Conservation (phyloP, 2,113 vertebrate species). For the Ornithorhynchus anatinus region DNA sequence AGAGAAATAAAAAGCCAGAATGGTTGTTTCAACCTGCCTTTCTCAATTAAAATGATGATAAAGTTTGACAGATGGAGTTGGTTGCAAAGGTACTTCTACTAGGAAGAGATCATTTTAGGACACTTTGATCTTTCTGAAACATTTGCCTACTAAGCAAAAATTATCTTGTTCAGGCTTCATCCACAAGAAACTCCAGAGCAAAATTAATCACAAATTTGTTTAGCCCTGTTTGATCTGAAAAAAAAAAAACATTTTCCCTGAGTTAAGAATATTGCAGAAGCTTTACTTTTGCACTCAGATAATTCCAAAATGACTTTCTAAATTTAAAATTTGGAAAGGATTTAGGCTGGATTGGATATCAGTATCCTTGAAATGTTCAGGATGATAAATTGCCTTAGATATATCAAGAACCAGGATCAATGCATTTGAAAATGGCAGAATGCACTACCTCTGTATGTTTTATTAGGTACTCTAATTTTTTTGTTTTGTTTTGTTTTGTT, state of each 20-base stretch:
- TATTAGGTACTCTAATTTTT: no score
- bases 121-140: conserved; percentile 4
- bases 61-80: no score
- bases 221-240: conserved; percentile 8
- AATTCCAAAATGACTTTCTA: not conserved
- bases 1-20: conserved; percentile 5
- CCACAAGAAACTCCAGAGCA: conserved; percentile 25
- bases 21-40: no score
- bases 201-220: conserved; percentile 45
- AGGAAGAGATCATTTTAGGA: conserved; percentile 14
- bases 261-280: not conserved
- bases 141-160: conserved; percentile 25
- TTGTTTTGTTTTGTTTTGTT: no score
- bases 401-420: conserved; percentile 9
- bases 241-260: not conserved
- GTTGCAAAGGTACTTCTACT: not conserved
- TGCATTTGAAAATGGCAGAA: conserved; percentile 1
- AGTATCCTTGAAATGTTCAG: conserved; percentile 14
- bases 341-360: conserved; percentile 16
- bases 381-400: not conserved
- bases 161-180: not conserved
- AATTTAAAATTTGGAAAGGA: conserved; percentile 13
- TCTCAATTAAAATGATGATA: no score
- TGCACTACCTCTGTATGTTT: no score
- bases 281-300: not conserved